Base-by-base conservation (phyloP, 1,140 invertebrate species). In the Artemia franciscana region DNA sequence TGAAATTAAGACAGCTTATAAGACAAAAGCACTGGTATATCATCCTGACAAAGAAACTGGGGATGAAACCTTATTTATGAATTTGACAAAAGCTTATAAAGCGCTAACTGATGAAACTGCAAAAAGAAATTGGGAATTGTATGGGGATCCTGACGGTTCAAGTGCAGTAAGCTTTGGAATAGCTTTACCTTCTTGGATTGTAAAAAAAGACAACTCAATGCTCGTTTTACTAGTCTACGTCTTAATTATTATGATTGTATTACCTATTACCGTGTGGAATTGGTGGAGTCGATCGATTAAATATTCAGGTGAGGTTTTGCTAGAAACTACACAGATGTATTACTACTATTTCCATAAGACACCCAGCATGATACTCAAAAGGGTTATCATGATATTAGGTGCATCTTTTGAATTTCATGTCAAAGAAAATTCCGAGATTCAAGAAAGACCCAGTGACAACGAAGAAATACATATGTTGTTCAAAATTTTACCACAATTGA, bases 211-310 rank as follows among this genome's bases (percentile, higher is more conserved):
- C 76, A 98, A 99, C 74, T 96, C 92, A 67, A 82, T 98, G 28
- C 96, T 91, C 90, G 93, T 64, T 5, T 77, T 98, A 39, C 91
- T 91, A 15, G 78, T 95, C 0, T 99, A 99, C 77, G 91, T 84
- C 18, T 75, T 98, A 56, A 84, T 98, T 1, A 98, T 99, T 70
- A 98, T 99, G 92, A 84, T 98, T 60, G 88, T 91, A 61, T 74
- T 98, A 67, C 94, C 94, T 12, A 85, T 87, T 61, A 83, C 84
- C 66, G 86, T 98, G 66, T 12, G 39, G 58, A 88, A 88, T 68
- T 98, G 96, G 95, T 99, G 96, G 96, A 95, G 97, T 73, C 82
- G 86, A 64, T 95, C 91, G 59, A 97, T 97, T 65, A 84, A 91
- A 69, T 98, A 91, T 73, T 92, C 89, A 66, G 90, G 89, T 67